Conservation (phyloP, 2,888 invertebrate species). For the Melolontha melolontha region DNA sequence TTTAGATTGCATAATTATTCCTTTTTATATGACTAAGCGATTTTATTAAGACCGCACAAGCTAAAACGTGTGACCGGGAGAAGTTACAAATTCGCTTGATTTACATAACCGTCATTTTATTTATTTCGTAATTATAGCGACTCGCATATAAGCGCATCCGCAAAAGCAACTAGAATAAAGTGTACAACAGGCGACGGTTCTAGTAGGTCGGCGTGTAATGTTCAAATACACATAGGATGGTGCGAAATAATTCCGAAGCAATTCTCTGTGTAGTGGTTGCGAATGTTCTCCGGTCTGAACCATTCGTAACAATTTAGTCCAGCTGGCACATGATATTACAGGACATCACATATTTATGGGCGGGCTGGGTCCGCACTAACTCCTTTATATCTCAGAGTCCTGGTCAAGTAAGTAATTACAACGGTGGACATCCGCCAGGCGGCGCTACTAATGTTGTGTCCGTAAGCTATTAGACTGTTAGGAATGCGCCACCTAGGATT, state of each 20-base stretch:
- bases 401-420: slow-evolving; percentile 64
- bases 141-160: slow-evolving; percentile 38
- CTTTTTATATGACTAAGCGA: background rate
- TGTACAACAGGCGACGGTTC: background rate
- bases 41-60: slow-evolving; percentile 5
- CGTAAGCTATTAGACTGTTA: slow-evolving; percentile 56
- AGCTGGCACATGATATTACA: slow-evolving; percentile 67
- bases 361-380: slow-evolving; percentile 58
- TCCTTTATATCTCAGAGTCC: slow-evolving; percentile 57
- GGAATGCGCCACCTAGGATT: slow-evolving; percentile 55
- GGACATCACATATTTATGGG: slow-evolving; percentile 67
- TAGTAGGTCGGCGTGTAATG: slow-evolving; percentile 24
- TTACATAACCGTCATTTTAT: slow-evolving; percentile 41
- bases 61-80: background rate
- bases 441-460: slow-evolving; percentile 53
- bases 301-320: slow-evolving; percentile 67
- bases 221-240: slow-evolving; percentile 53
- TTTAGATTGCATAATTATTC: too few species aligned
- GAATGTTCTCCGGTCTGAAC: slow-evolving; percentile 59
- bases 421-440: slow-evolving; percentile 59
- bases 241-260: slow-evolving; percentile 62
- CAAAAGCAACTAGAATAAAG: slow-evolving; percentile 36
- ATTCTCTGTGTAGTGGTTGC: slow-evolving; percentile 60
- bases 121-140: slow-evolving; percentile 51
- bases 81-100: slow-evolving; percentile 10